Conservation (phyloP, 92 coral and sea anemone genomes). For the Epizoanthus illoricatus region DNA sequence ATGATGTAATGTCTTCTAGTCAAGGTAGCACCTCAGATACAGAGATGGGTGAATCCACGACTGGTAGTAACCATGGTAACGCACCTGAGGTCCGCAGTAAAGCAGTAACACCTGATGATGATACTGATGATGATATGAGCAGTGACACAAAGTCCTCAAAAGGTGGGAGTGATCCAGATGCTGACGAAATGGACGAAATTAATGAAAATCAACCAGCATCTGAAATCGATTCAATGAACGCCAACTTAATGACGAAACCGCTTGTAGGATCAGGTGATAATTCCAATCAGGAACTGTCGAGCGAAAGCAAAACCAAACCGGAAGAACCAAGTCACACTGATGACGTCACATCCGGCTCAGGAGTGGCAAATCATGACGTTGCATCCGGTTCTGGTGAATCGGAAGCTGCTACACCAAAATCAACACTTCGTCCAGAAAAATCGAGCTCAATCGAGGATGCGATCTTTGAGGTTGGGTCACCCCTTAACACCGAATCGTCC, state of each 20-base stretch:
- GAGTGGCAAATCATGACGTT: neutral
- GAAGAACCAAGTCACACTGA: neutral
- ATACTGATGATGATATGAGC: neutral
- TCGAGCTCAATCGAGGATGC: conserved; percentile 70
- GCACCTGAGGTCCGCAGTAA: neutral
- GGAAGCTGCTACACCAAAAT: conserved; percentile 26
- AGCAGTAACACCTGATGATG: neutral
- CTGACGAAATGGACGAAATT: neutral
- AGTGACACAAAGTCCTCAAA: conserved; percentile 8
- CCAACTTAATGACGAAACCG: neutral
- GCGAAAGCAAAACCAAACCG: neutral
- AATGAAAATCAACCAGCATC: neutral
- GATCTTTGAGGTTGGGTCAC: conserved; percentile 61
- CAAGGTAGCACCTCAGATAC: conserved; percentile 21
- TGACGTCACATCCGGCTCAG: conserved; percentile 10
- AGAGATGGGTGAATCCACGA: conserved; percentile 16
- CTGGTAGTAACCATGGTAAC: neutral
- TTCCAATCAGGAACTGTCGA: neutral
- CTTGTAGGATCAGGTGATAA: conserved; percentile 10
- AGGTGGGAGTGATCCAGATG: conserved; percentile 13
- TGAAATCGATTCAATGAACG: neutral
- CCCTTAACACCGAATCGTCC: conserved; percentile 33
- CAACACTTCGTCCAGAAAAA: conserved; percentile 14
- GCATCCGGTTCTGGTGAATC: conserved; percentile 27
- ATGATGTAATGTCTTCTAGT: conserved; percentile 16